Percentiles rank a stretch among this genome's conserved stretches.
phyloP scores from a whole-genome alignment of 2,888 invertebrate species.

The Leptinotarsa tumamoca region DNA sequence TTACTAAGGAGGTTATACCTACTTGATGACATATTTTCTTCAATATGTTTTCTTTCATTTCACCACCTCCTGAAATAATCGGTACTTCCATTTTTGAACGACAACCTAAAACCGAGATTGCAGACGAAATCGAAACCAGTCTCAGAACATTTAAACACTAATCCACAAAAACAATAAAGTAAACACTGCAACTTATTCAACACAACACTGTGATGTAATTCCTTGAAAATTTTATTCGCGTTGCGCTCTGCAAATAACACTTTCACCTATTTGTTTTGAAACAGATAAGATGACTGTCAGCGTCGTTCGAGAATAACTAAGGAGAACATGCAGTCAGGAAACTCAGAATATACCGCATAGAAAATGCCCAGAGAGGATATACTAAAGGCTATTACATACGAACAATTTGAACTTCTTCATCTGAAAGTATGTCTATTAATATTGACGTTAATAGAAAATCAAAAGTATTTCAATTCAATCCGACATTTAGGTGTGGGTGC shows the following conservation, averaged over 20 bases:
- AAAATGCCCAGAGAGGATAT: no score
- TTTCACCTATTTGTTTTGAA: slow-evolving; percentile 7
- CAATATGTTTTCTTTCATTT: not conserved
- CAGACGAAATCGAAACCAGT: not conserved
- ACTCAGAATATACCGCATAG: not conserved
- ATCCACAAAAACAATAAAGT: not conserved
- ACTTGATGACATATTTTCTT: not conserved
- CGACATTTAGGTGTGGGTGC: no score
- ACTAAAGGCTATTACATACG: no score
- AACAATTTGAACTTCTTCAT: no score
- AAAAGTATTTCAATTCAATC: no score
- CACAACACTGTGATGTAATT: slow-evolving; percentile 6
- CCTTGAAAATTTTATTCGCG: not conserved
- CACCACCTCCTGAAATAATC: not conserved
- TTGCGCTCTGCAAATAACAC: not conserved
- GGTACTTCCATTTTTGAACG: not conserved
- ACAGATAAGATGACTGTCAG: not conserved
- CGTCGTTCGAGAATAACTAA: not conserved
- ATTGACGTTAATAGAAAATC: no score
- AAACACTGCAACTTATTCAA: not conserved
- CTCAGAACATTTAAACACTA: not conserved
- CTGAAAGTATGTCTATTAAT: no score
- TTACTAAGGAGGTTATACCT: not conserved
- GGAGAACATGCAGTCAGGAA: not conserved
- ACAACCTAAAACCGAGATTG: not conserved